phyloP scores from a whole-genome alignment of 2,113 vertebrate genomes.

The Chroicocephalus ridibundus region DNA sequence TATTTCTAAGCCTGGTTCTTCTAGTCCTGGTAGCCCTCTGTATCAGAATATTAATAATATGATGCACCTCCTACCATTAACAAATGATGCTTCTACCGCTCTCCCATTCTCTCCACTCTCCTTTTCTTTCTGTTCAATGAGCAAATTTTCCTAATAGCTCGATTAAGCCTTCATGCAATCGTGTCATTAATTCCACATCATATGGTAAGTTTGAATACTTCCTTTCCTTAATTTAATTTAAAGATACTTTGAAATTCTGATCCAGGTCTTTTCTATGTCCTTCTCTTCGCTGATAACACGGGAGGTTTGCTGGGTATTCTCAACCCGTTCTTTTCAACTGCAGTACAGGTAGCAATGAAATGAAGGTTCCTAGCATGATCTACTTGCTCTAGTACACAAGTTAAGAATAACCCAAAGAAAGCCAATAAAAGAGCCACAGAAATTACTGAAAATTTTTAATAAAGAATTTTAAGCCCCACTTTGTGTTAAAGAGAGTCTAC shows the following conservation, averaged over 20 bases:
- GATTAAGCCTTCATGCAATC: background rate
- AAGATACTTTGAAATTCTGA: background rate
- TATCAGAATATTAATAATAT: fast-evolving
- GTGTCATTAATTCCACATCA: background rate
- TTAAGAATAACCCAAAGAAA: background rate
- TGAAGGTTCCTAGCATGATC: background rate
- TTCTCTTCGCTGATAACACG: background rate
- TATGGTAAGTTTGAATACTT: background rate
- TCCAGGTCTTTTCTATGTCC: background rate
- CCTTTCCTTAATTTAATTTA: background rate
- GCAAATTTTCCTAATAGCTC: background rate
- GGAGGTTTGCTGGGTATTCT: background rate
- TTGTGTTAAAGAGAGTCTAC: background rate
- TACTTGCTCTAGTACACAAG: background rate
- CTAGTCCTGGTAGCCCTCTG: background rate
- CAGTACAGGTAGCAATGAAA: too few relatives aligned
- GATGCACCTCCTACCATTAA: background rate
- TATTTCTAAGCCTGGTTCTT: background rate
- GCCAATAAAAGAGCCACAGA: too few relatives aligned
- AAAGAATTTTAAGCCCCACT: background rate
- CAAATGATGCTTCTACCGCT: background rate
- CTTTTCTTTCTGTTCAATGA: background rate
- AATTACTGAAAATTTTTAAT: background rate
- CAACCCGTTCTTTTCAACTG: background rate
- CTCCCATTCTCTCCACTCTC: background rate